These are phyloP conservation scores for Drosophila albomicans DNA, from an alignment of 1,140 invertebrate genomes.

Conservation along the genomic window DNA sequence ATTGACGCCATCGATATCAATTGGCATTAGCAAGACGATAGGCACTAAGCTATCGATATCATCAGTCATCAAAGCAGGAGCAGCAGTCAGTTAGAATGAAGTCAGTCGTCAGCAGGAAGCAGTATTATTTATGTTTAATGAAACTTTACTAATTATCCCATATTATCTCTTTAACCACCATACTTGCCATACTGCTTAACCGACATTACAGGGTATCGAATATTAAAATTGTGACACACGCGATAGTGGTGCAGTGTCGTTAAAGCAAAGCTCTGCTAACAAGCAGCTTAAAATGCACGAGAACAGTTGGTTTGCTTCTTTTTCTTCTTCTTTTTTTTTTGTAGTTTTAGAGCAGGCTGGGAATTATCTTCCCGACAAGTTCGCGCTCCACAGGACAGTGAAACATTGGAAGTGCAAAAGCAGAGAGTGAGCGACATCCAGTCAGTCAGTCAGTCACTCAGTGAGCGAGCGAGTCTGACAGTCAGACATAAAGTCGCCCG, in stretches of 20 bases:
- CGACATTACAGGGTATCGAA: constrained; percentile 25
- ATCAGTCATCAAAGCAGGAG: no score
- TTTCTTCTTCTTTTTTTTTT: background rate
- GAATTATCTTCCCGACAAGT: constrained; percentile 53
- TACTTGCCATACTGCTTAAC: background rate
- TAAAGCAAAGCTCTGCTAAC: constrained; percentile 69
- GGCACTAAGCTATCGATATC: no score
- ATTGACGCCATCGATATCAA: no score
- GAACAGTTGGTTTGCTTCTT: constrained; percentile 15
- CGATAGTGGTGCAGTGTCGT: constrained; percentile 56
- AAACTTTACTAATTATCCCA: background rate
- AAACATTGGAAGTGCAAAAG: background rate
- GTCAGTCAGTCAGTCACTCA: no score
- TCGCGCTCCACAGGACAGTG: constrained; percentile 25
- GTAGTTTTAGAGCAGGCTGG: constrained; percentile 16
- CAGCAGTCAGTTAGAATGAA: no score
- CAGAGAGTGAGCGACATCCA: constrained; percentile 1
- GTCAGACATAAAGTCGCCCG: constrained; percentile 30
- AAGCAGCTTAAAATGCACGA: constrained; percentile 69
- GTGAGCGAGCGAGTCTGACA: constrained; percentile 8
- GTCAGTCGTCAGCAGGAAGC: no score
- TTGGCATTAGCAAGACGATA: no score
- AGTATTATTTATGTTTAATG: no score
- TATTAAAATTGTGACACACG: constrained; percentile 68
- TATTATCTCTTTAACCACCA: no score